Evolutionary conservation across 2,888 invertebrate genomes (phyloP).

Genomic region (Philereme transversata): DNA sequence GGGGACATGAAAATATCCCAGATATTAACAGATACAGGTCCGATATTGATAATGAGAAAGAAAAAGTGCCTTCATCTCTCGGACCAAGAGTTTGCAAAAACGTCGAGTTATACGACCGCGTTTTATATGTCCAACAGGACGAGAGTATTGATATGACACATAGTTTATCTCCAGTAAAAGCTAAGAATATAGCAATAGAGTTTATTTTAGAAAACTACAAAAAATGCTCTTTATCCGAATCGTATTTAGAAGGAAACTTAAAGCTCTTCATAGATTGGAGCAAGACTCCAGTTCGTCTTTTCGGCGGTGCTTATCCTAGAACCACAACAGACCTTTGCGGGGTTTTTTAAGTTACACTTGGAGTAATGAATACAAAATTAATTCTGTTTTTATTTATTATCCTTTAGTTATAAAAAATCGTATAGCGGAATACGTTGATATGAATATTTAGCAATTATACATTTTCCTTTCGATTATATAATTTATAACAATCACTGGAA

Average conservation of each 20-base stretch:
- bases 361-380: not conserved
- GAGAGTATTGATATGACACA: conserved; percentile 66
- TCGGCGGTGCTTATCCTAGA: conserved; percentile 86
- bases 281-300: conserved; percentile 86
- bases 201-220: conserved; percentile 71
- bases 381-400: too few relatives aligned
- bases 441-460: too few relatives aligned
- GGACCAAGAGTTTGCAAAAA: conserved; percentile 66
- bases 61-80: conserved; percentile 56
- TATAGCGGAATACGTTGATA: too few relatives aligned
- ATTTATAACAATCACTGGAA: too few relatives aligned
- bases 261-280: conserved; percentile 85
- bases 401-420: too few relatives aligned
- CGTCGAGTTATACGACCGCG: conserved; percentile 56
- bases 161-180: conserved; percentile 63
- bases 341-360: conserved; percentile 61
- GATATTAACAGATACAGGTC: conserved; percentile 69
- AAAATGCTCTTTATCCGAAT: conserved; percentile 65
- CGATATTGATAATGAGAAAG: conserved; percentile 52
- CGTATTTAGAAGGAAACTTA: conserved; percentile 51
- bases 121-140: conserved; percentile 67
- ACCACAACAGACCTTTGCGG: conserved; percentile 85
- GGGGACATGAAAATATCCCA: conserved; percentile 65
- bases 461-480: too few relatives aligned
- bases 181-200: conserved; percentile 63